A percentile compares a stretch with the other conserved stretches of the same genome.
Evolutionary conservation across 1,140 invertebrate species (phyloP).

Genomic region (Aphis gossypii): DNA sequence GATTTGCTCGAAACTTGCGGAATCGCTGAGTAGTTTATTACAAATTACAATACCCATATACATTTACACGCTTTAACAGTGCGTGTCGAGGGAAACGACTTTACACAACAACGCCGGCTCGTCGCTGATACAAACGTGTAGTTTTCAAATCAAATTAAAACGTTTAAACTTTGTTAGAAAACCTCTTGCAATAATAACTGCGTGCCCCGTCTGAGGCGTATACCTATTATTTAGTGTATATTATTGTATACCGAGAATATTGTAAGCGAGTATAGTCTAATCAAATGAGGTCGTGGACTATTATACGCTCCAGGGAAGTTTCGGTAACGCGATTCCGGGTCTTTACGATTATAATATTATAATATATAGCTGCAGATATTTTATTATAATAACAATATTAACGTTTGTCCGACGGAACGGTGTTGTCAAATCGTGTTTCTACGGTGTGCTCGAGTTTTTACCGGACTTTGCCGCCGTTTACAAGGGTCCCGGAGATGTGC

Average conservation of each 20-base stretch:
- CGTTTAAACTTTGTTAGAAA: not conserved
- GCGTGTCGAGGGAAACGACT: not conserved
- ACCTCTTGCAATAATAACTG: not conserved
- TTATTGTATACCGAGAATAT: not conserved
- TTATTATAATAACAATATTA: not conserved
- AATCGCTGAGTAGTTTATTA: not conserved
- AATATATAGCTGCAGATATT: not conserved
- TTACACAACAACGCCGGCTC: not conserved
- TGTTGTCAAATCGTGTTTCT: not conserved
- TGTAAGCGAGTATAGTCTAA: not conserved
- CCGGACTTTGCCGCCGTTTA: too few species aligned
- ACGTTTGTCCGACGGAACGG: not conserved
- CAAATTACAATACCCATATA: not conserved
- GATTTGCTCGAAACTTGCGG: not conserved
- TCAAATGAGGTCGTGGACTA: not conserved
- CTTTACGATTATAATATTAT: not conserved
- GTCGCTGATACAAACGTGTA: not conserved
- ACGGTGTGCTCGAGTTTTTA: not conserved
- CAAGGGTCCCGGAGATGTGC: not conserved
- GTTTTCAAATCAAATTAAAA: not conserved
- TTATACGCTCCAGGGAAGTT: not conserved
- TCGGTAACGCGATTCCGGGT: not conserved
- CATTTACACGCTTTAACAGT: not conserved
- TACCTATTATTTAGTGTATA: not conserved
- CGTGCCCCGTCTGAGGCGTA: not conserved